Evolutionary conservation across 2,888 invertebrate species (phyloP).

Genomic region (Dione juno): DNA sequence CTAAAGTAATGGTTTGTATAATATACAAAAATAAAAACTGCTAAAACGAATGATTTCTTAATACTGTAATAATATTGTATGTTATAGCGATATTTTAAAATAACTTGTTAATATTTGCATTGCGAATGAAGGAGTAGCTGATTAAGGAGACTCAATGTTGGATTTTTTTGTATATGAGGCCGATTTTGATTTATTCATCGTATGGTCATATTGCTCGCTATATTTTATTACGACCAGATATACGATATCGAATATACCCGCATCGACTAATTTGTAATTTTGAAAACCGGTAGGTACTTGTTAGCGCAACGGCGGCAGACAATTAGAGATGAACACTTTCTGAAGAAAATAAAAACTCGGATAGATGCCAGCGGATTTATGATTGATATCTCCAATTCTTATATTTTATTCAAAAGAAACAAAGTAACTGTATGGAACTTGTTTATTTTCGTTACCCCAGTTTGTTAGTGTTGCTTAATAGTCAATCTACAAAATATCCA

Average conservation of each 20-base stretch:
- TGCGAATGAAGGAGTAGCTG: no score
- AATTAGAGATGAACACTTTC: conserved; percentile 40
- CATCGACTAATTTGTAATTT: conserved; percentile 42
- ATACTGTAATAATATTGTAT: no score
- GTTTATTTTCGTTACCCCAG: conserved; percentile 17
- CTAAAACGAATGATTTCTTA: no score
- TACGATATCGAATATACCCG: conserved; percentile 27
- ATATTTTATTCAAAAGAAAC: conserved; percentile 43
- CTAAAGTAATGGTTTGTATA: not conserved
- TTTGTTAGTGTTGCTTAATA: conserved; percentile 18
- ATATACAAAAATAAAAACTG: not conserved
- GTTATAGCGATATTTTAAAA: no score
- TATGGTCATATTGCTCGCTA: not conserved
- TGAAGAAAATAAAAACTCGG: conserved; percentile 38
- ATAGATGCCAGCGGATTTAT: conserved; percentile 35
- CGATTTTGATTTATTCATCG: not conserved
- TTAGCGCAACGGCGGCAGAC: conserved; percentile 39
- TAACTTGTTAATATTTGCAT: no score
- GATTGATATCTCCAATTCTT: conserved; percentile 41
- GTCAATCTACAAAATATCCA: not conserved
- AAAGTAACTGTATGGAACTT: conserved; percentile 31
- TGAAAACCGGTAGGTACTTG: conserved; percentile 42
- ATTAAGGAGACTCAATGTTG: no score
- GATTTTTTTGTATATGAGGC: not conserved
- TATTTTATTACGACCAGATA: conserved; percentile 6